Percentiles rank a stretch among this genome's conserved stretches.
phyloP scores from a whole-genome alignment of 2,113 vertebrate genomes.

The Prunella fulvescens region DNA sequence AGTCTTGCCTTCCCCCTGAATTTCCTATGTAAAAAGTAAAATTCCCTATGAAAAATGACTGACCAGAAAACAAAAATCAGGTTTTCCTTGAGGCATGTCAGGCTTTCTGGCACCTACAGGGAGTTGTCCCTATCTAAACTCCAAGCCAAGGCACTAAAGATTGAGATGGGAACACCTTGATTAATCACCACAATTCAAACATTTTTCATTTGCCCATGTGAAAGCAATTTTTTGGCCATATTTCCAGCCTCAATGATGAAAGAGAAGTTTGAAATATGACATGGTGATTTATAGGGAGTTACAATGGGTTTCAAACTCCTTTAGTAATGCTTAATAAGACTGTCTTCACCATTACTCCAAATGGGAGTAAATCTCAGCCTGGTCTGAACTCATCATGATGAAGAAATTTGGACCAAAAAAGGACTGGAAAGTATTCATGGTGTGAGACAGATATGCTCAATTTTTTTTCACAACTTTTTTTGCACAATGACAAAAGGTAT shows the following conservation, averaged over 20 bases:
- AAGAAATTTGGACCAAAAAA: not conserved
- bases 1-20: not conserved
- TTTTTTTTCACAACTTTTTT: not conserved
- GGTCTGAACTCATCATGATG: not conserved
- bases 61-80: not conserved
- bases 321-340: not conserved
- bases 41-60: not conserved
- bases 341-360: not conserved
- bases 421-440: not conserved
- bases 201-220: not conserved
- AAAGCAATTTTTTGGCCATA: not conserved
- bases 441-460: not conserved
- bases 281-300: not conserved
- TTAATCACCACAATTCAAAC: not conserved
- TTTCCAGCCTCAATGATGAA: not conserved
- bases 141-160: not conserved
- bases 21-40: not conserved
- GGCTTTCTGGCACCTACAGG: not conserved
- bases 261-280: not conserved
- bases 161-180: rapidly evolving
- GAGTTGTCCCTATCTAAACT: not conserved
- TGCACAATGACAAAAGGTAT: not conserved
- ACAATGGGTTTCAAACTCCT: not conserved
- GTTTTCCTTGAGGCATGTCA: not conserved
- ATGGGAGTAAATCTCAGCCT: not conserved